A percentile compares a stretch with the other conserved stretches of the same genome.
Conservation (phyloP, 2,888 invertebrate species). For the Sphaerophoria taeniata region DNA sequence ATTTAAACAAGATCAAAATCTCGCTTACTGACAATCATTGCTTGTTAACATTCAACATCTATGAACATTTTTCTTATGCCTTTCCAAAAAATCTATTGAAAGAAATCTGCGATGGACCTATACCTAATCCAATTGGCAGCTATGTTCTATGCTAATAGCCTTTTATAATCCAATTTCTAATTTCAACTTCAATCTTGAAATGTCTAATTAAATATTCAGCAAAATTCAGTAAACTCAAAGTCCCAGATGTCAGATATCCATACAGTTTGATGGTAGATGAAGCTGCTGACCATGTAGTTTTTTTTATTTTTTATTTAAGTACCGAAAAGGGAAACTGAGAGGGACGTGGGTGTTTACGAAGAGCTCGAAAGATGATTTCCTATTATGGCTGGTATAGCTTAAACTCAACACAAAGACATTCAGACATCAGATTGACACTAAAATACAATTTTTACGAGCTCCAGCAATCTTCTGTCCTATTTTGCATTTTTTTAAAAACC, state of each 20-base stretch:
- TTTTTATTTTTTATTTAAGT: no score
- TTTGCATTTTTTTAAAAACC: constrained; percentile 44
- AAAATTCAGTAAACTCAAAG: constrained; percentile 31
- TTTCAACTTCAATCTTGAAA: constrained; percentile 48
- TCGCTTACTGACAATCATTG: constrained; percentile 24
- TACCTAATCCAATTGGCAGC: constrained; percentile 43
- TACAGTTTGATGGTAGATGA: constrained; percentile 15
- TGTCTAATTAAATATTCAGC: constrained; percentile 65
- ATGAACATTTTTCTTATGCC: constrained; percentile 34
- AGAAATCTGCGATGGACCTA: not conserved
- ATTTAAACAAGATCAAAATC: constrained; percentile 20
- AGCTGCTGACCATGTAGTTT: constrained; percentile 27
- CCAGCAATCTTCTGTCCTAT: constrained; percentile 41
- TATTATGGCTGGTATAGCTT: constrained; percentile 35
- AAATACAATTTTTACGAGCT: constrained; percentile 62
- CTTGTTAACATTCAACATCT: constrained; percentile 22
- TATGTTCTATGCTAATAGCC: constrained; percentile 56
- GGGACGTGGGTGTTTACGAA: not conserved
- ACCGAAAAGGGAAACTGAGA: no score
- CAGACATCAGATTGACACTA: constrained; percentile 54
- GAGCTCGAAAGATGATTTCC: constrained; percentile 39
- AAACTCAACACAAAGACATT: constrained; percentile 40
- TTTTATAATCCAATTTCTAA: constrained; percentile 58
- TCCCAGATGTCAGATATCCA: constrained; percentile 15
- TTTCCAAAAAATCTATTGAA: not conserved